Percentiles rank a stretch among this genome's conserved stretches.
phyloP scores from a whole-genome alignment of 2,888 invertebrate genomes.

The Mythimna impura region DNA sequence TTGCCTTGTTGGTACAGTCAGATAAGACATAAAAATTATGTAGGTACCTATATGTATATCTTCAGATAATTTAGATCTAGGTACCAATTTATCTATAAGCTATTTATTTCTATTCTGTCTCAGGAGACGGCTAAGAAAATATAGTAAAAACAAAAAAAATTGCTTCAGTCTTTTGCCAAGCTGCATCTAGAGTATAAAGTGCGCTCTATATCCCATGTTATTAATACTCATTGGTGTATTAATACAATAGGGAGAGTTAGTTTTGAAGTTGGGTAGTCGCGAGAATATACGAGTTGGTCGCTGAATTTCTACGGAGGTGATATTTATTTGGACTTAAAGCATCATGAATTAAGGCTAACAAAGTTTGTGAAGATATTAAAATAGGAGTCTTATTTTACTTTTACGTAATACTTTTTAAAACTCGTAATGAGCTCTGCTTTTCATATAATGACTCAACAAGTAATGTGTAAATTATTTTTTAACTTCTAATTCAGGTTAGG shows the following conservation, averaged over 20 bases:
- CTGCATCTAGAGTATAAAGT: background rate
- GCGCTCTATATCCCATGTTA: background rate
- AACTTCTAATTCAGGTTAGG: background rate
- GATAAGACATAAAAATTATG: no score
- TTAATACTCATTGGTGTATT: slow-evolving; percentile 14
- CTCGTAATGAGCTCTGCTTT: slow-evolving; percentile 24
- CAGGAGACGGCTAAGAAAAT: background rate
- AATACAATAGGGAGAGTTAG: slow-evolving; percentile 16
- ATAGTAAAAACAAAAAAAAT: background rate
- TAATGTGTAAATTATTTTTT: slow-evolving; percentile 18
- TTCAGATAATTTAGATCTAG: background rate
- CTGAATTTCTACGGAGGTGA: slow-evolving; percentile 29
- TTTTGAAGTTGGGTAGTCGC: slow-evolving; percentile 26
- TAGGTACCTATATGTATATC: no score
- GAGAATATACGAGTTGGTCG: slow-evolving; percentile 18
- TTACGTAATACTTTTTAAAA: slow-evolving; percentile 26
- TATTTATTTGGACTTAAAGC: slow-evolving; percentile 39
- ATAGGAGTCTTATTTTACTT: slow-evolving; percentile 17
- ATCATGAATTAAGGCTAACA: slow-evolving; percentile 13
- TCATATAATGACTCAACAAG: background rate
- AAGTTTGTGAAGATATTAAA: slow-evolving; percentile 33
- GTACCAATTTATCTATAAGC: background rate
- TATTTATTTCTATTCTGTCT: background rate
- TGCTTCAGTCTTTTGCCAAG: background rate
- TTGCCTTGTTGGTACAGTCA: no score